Conservation (phyloP, 1,140 invertebrate genomes). For the Sycobia sp. region DNA sequence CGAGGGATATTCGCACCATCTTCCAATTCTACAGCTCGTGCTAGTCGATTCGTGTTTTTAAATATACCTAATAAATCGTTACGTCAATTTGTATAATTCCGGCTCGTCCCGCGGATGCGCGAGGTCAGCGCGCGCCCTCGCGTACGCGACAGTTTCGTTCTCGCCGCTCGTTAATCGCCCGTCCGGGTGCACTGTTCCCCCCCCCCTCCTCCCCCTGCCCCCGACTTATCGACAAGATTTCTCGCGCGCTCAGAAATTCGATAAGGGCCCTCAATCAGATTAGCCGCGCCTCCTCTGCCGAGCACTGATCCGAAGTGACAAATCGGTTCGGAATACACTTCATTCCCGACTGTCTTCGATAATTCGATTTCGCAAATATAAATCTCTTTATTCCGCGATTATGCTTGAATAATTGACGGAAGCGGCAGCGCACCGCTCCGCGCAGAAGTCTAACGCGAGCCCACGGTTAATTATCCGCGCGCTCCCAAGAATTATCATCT, state of each 20-base stretch:
- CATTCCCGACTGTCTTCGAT: conserved; percentile 27
- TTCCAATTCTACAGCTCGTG: no score
- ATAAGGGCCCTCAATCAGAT: conserved; percentile 33
- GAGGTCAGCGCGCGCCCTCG: no score
- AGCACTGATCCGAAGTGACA: conserved; percentile 16
- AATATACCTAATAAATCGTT: no score
- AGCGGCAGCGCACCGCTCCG: not conserved
- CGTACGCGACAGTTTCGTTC: not conserved
- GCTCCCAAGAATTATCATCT: conserved; percentile 33
- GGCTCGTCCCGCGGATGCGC: no score
- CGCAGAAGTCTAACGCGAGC: not conserved
- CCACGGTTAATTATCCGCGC: conserved; percentile 17
- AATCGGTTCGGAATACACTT: conserved; percentile 25
- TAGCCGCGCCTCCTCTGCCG: conserved; percentile 11
- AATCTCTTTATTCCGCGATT: conserved; percentile 30
- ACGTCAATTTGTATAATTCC: no score
- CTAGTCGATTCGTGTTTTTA: no score
- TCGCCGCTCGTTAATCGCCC: not conserved
- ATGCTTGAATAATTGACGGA: conserved; percentile 32
- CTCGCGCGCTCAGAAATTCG: not conserved
- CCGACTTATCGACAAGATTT: conserved; percentile 23
- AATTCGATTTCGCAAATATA: conserved; percentile 30
- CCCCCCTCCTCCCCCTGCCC: not conserved
- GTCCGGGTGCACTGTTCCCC: not conserved
- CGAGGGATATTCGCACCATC: no score